Conservation (phyloP, 2,113 vertebrate genomes). For the Heptranchias perlo region DNA sequence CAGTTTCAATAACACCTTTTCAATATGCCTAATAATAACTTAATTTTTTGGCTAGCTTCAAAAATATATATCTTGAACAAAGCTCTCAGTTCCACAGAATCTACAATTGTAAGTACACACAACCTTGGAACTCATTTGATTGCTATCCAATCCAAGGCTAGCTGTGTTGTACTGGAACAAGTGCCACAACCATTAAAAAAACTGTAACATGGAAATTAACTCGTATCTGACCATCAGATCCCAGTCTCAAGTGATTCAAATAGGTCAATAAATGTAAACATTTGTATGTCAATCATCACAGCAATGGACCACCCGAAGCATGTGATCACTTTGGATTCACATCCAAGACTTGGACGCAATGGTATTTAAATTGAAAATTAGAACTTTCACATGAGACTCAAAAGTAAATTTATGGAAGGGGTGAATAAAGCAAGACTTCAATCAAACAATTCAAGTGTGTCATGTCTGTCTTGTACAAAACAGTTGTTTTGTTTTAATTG, state of each 20-base stretch:
- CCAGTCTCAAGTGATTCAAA: not conserved
- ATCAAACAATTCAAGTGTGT: not conserved
- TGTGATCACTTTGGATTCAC: not conserved
- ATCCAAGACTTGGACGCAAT: not conserved
- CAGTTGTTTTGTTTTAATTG: not conserved
- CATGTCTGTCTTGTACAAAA: not conserved
- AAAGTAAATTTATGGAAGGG: not conserved
- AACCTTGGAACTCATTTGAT: too few species aligned
- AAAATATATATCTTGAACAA: not conserved
- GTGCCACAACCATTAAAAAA: not conserved
- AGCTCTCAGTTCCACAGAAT: too few species aligned
- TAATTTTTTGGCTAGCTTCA: too few species aligned
- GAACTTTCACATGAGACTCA: not conserved
- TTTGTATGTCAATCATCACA: constrained; percentile 52
- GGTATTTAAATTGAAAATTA: not conserved
- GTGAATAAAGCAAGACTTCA: too few species aligned
- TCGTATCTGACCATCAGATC: not conserved
- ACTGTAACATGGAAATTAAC: not conserved
- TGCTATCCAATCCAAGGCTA: too few species aligned
- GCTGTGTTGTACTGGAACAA: not conserved
- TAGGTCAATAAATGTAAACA: constrained; percentile 37
- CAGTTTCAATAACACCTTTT: not conserved
- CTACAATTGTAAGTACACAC: too few species aligned
- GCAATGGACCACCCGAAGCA: constrained; percentile 44
- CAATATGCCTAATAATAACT: not conserved